Percentiles rank a stretch among this genome's conserved stretches.
phyloP scores from a whole-genome alignment of 92 coral and sea anemone species.

The Phymanthus crucifer region DNA sequence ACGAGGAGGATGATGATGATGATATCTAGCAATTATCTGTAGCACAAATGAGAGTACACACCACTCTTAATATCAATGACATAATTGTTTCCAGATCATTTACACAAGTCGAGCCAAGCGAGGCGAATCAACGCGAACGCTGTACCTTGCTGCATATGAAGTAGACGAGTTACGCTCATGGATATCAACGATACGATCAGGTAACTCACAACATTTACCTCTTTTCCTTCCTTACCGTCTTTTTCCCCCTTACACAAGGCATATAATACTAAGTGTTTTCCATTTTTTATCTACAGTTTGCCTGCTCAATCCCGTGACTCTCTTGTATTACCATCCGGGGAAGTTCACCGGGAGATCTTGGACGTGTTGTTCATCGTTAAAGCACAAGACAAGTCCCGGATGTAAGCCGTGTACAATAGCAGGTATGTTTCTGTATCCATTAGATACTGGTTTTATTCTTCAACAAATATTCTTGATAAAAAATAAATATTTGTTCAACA shows the following conservation, averaged over 20 bases:
- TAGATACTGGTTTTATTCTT: not conserved
- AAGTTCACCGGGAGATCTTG: conserved; percentile 73
- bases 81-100: conserved; percentile 44
- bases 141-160: conserved; percentile 74
- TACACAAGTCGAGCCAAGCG: conserved; percentile 64
- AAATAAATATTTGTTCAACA: not conserved
- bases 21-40: no score
- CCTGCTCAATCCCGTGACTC: conserved; percentile 62
- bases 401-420: conserved; percentile 71
- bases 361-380: conserved; percentile 70
- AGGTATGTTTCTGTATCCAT: conserved; percentile 29
- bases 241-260: no score
- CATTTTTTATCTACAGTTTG: conserved; percentile 41
- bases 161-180: conserved; percentile 66
- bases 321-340: conserved; percentile 73
- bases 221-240: no score
- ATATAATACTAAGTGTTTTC: not conserved
- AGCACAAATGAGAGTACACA: no score
- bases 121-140: conserved; percentile 56
- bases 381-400: conserved; percentile 56
- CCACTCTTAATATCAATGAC: not conserved
- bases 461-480: no score
- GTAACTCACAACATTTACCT: no score
- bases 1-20: no score
- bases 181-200: conserved; percentile 58